Evolutionary conservation across 2,797 vertebrate species (phyloP), one percentile per base, ranked within the genome.

Genomic region (Sebastes itinus): DNA sequence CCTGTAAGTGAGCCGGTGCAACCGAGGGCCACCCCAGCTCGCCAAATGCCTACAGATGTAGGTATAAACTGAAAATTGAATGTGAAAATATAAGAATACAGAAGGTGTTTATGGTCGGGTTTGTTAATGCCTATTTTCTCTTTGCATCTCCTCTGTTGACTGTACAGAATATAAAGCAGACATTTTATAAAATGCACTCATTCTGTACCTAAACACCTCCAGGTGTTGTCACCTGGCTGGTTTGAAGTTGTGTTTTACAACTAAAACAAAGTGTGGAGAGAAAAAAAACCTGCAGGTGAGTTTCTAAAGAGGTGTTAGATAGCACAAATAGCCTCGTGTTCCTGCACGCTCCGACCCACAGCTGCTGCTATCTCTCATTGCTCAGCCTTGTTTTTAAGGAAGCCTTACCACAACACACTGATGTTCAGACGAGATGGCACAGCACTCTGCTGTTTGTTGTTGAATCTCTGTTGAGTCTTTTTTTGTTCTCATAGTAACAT

Each of bases 321-420:
- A 25, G 33, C 62, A 46, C 5, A 13, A 63, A 55, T 32, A 75
- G 69, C 32, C 46, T 84, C 67, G 11, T 83, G 85, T 89, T 80
- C 60, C 61, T 76, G 77, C 92, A 86, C 11, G 90, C 89, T 90
- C 25, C 30, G 25, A 65, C 91, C 74, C 23, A 60, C 84, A 79
- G 80, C 84, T 23, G 72, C 76, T 69, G 35, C 69, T 74, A 75
- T 80, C 71, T 78, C 52, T 66, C 42, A 23, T 72, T 56, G 78
- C 81, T 80, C 66, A 59, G 71, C 86, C 80, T 89, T 86, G 84
- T 88, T 88, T 87, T 88, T 79, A 73, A 69, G 68, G 68, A 66
- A 28, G 66, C 82, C 61, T 77, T 28, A 72, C 68, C 79, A 84
- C 86, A 85, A 83, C 82, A 81, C 56, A 46, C 69, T 55, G 77